phyloP scores from a whole-genome alignment of 2,888 invertebrate species.

The Drosophila greeni region DNA sequence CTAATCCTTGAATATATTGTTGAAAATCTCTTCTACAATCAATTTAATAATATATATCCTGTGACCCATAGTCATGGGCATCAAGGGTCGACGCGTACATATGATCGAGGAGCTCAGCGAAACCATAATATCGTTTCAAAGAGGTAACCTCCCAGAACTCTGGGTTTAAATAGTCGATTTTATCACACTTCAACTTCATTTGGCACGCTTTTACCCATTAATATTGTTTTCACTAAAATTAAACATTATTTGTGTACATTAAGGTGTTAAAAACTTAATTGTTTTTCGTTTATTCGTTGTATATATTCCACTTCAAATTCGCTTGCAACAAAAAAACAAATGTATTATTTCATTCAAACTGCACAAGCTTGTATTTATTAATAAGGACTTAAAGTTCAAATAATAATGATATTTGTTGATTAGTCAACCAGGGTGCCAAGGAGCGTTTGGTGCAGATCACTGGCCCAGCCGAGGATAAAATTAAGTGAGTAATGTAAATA shows the following conservation, averaged over 20 bases:
- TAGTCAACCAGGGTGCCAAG: slow-evolving; percentile 95
- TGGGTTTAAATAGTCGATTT: slow-evolving; percentile 10
- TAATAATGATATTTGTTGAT: slow-evolving; percentile 10
- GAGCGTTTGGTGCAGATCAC: slow-evolving; percentile 97
- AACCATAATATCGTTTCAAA: slow-evolving; percentile 99
- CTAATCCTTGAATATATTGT: slow-evolving; percentile 11
- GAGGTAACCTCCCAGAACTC: slow-evolving; percentile 85
- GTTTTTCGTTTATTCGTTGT: slow-evolving; percentile 1
- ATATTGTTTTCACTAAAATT: slow-evolving; percentile 1
- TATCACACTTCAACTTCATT: slow-evolving; percentile 11
- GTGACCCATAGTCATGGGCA: slow-evolving; percentile 91
- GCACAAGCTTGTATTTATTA: not conserved
- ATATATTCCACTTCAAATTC: not conserved
- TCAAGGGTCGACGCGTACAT: slow-evolving; percentile 98
- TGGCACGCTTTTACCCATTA: slow-evolving; percentile 9
- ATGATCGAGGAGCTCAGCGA: slow-evolving; percentile 99
- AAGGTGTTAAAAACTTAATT: slow-evolving; percentile 2
- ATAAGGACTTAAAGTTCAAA: not conserved
- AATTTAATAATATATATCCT: not conserved
- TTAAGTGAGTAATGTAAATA: slow-evolving; percentile 83
- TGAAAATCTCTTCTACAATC: slow-evolving; percentile 8
- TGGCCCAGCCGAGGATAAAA: slow-evolving; percentile 94
- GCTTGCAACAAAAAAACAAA: not conserved
- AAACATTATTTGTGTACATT: slow-evolving; percentile 4
- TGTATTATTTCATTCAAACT: not conserved